Evolutionary conservation across 2,888 invertebrate species (phyloP).

Genomic region (Imbricaverruca yamaguchii): DNA sequence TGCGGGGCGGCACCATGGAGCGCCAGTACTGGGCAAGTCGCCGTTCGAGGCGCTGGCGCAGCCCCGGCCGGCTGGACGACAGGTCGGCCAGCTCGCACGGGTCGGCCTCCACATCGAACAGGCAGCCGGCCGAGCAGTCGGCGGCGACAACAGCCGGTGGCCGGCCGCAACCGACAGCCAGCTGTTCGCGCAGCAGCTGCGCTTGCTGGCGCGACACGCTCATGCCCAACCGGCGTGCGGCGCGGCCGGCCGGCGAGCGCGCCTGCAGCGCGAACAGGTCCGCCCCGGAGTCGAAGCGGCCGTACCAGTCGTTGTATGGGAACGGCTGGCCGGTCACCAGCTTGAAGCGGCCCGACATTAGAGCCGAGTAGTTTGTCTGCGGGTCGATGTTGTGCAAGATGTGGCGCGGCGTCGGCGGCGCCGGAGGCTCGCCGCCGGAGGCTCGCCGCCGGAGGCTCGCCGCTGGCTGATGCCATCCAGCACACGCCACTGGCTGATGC

Average conservation of each 20-base stretch:
- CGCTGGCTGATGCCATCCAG: slow-evolving; percentile 54
- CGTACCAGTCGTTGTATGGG: slow-evolving; percentile 5
- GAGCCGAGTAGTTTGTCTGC: neutral
- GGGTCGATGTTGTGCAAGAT: slow-evolving; percentile 6
- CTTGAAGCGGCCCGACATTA: neutral
- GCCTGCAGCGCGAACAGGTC: neutral
- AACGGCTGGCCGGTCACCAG: neutral
- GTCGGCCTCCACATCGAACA: slow-evolving; percentile 71
- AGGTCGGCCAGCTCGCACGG: slow-evolving; percentile 79
- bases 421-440: neutral
- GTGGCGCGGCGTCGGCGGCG: neutral
- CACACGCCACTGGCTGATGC: slow-evolving; percentile 52
- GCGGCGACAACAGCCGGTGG: neutral
- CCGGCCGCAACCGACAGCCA: neutral
- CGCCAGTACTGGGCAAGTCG: slow-evolving; percentile 51
- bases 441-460: too few relatives aligned
- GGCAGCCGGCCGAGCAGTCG: slow-evolving; percentile 46
- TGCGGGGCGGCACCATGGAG: slow-evolving; percentile 65
- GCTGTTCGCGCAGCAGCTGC: neutral
- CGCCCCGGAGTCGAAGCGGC: neutral
- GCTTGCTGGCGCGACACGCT: neutral
- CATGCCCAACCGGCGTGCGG: neutral
- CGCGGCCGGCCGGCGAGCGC: neutral
- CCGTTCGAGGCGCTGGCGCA: slow-evolving; percentile 28
- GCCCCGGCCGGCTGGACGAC: slow-evolving; percentile 44